Base-by-base conservation (phyloP, 1,140 invertebrate species). In the Drosophila funebris region DNA sequence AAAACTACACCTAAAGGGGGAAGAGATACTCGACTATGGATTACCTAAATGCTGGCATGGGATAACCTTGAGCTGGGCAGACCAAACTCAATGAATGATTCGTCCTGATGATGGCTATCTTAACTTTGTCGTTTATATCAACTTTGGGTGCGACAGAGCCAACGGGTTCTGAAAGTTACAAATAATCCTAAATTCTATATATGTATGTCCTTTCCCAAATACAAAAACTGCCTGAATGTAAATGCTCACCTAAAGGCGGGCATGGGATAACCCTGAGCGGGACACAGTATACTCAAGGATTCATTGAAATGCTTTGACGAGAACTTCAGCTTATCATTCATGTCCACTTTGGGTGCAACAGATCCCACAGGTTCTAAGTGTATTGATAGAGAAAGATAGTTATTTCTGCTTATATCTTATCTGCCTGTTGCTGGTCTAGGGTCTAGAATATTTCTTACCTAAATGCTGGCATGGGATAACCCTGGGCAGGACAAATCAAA, bases 61-160 rank as follows among this genome's bases (percentile, higher is more conserved):
- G 95, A 91, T 93, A 95, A 43, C 94, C 95, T 93, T 96, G 95
- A 54, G 95, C 95, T 91, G 94, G 95, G 83, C 95, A 96, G 89
- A 92, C 33, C 95, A 92, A 62, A 95, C 72, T 48, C 80, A 92
- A 18, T 2, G 72, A 60, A 14, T 71, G 4, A 2, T 39, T 50
- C 8, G 39, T 20, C 13, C 67, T 69, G 48, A 71, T 76, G 4
- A 89, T 57, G 13, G 81, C 37, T 94, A 80, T 61, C 73, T 70
- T 53, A 16, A 88, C 66, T 80, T 87, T 61, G 58, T 75, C 41
- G 60, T 72, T 71, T 85, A 92, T 67, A 93, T 92, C 92, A 63
- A 95, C 92, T 75, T 93, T 93, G 52, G 93, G 93, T 58, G 92
- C 92, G 31, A 92, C 92, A 73, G 92, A 93, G 64, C 92, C 92